phyloP scores from a whole-genome alignment of 2,113 vertebrate genomes.

The Philantomba maxwellii region DNA sequence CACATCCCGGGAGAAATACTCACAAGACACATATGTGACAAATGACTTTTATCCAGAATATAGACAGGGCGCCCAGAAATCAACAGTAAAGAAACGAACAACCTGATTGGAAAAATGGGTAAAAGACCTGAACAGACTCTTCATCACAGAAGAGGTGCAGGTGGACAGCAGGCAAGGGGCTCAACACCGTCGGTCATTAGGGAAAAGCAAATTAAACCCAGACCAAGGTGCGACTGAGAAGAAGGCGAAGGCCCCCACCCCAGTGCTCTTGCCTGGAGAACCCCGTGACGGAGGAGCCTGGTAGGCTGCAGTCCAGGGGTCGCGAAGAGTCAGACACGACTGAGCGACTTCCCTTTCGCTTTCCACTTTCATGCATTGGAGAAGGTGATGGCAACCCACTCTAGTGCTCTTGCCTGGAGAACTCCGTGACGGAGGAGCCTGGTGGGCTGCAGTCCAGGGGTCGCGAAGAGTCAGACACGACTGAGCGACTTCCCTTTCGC shows the following conservation, averaged over 20 bases:
- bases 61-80: not conserved
- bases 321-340: no score
- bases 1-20: no score
- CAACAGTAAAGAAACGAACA: not conserved
- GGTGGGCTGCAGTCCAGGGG: accelerated
- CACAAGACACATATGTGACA: not conserved
- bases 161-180: not conserved
- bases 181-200: accelerated
- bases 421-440: not conserved
- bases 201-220: not conserved
- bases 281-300: not conserved
- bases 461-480: accelerated
- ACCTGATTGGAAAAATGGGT: not conserved
- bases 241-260: accelerated
- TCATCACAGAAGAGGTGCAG: not conserved
- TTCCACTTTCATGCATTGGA: no score
- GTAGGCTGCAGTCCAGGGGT: no score
- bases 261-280: no score
- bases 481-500: no score
- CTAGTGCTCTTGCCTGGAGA: not conserved
- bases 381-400: not conserved
- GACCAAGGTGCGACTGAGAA: not conserved
- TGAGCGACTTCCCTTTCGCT: no score
- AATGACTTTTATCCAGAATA: not conserved
- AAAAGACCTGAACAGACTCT: not conserved